Evolutionary conservation across 35 echinoderm and acorn worm species (phyloP).

Genomic region (Nesometra sesokonis): DNA sequence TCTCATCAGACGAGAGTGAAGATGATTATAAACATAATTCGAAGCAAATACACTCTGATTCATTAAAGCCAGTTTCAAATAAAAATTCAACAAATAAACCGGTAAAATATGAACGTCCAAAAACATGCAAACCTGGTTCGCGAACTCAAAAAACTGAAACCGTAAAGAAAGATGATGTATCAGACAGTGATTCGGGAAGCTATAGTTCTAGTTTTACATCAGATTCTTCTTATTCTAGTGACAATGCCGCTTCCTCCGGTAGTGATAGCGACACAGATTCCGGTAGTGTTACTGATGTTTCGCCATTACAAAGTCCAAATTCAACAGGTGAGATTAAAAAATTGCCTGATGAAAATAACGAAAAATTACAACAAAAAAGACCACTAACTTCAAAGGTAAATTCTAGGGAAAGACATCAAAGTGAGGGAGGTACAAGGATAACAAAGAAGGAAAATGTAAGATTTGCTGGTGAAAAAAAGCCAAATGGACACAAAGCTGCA

Average conservation of each 20-base stretch:
- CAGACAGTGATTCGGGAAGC: not conserved
- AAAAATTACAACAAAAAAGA: not conserved
- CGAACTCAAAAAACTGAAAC: not conserved
- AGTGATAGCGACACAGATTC: constrained; percentile 57
- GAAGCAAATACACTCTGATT: not conserved
- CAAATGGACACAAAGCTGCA: not conserved
- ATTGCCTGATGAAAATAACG: not conserved
- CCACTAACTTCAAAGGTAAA: not conserved
- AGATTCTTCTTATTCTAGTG: constrained; percentile 3
- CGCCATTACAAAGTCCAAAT: constrained; percentile 72
- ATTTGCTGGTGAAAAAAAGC: not conserved
- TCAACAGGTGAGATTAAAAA: not conserved
- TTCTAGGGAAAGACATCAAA: not conserved
- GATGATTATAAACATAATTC: not conserved
- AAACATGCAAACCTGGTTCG: not conserved
- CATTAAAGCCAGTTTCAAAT: not conserved
- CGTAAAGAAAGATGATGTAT: not conserved
- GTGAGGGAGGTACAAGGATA: not conserved
- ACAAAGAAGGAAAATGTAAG: not conserved
- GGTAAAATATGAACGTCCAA: constrained; percentile 5
- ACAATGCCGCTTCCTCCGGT: constrained; percentile 3
- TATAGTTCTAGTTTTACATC: constrained; percentile 28
- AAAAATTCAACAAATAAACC: constrained; percentile 7
- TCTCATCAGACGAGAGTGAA: not conserved
- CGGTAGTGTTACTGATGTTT: constrained; percentile 91